Conservation (phyloP, 2,113 vertebrate genomes). For the Trogon melanurus region DNA sequence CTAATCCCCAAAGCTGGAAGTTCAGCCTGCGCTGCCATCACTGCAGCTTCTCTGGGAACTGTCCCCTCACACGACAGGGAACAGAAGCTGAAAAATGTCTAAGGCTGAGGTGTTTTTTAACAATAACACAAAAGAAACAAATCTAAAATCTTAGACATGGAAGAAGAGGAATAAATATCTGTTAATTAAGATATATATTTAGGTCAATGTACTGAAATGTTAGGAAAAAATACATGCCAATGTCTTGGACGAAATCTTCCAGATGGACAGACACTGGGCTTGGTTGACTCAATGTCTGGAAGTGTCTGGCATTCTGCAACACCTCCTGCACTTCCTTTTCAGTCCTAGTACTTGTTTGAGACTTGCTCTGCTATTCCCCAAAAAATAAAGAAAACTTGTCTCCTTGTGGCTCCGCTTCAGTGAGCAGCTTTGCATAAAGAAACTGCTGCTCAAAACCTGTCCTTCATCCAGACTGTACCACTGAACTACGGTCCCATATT, state of each 20-base stretch:
- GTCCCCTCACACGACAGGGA: neutral
- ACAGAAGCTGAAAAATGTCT: neutral
- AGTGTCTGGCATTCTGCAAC: neutral
- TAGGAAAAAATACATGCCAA: neutral
- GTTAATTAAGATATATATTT: neutral
- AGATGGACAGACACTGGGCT: neutral
- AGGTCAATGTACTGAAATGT: neutral
- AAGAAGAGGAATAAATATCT: neutral
- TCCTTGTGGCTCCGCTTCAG: accelerated
- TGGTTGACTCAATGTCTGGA: neutral
- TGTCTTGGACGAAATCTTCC: neutral
- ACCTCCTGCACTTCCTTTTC: neutral
- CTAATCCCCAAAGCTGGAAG: accelerated
- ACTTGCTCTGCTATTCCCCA: neutral
- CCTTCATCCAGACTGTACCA: neutral
- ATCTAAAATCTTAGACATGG: neutral
- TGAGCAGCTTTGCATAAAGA: neutral
- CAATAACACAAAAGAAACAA: neutral
- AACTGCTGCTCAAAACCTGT: neutral
- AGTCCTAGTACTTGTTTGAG: neutral
- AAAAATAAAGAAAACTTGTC: neutral
- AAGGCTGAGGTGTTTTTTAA: neutral
- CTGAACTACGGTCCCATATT: neutral
- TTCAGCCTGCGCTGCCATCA: neutral
- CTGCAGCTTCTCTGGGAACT: neutral